Percentiles rank a stretch among this genome's conserved stretches.
Evolutionary conservation across 2,888 invertebrate species (phyloP).

Genomic region (Polymixis lichenea): DNA sequence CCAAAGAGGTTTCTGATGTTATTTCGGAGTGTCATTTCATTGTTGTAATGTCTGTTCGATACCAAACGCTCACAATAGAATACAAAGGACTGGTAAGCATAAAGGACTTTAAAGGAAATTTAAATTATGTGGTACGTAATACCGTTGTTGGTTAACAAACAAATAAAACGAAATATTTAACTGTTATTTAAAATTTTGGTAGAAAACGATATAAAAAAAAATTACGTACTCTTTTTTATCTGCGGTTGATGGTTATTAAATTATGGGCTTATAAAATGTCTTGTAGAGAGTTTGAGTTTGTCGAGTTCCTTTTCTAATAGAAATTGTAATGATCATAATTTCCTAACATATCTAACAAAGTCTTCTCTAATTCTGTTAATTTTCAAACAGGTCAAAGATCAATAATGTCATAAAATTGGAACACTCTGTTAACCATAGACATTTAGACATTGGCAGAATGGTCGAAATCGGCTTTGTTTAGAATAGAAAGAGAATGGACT

Average conservation of each 20-base stretch:
- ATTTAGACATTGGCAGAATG: no score
- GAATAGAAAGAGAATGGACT: no score
- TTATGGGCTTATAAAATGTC: neutral
- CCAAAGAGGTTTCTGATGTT: constrained; percentile 41
- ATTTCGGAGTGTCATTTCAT: constrained; percentile 50
- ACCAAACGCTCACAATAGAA: constrained; percentile 30
- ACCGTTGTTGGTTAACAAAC: constrained; percentile 13
- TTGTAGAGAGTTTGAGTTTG: no score
- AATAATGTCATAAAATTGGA: constrained; percentile 25
- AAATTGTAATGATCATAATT: neutral
- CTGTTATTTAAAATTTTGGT: neutral
- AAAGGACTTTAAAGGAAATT: constrained; percentile 35
- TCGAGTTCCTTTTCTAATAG: neutral
- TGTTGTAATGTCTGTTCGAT: constrained; percentile 44
- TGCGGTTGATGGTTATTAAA: neutral
- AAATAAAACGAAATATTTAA: constrained; percentile 11
- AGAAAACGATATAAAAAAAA: no score
- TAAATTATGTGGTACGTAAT: constrained; percentile 28
- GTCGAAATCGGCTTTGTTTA: no score
- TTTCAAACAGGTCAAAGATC: neutral
- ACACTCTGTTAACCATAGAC: neutral
- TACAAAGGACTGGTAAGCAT: constrained; percentile 31
- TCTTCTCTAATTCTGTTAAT: neutral
- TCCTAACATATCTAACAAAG: neutral
- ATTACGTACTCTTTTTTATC: no score